A percentile compares a stretch with the other conserved stretches of the same genome.
phyloP scores from a whole-genome alignment of 2,113 vertebrate species.

The Sigmodon hispidus region DNA sequence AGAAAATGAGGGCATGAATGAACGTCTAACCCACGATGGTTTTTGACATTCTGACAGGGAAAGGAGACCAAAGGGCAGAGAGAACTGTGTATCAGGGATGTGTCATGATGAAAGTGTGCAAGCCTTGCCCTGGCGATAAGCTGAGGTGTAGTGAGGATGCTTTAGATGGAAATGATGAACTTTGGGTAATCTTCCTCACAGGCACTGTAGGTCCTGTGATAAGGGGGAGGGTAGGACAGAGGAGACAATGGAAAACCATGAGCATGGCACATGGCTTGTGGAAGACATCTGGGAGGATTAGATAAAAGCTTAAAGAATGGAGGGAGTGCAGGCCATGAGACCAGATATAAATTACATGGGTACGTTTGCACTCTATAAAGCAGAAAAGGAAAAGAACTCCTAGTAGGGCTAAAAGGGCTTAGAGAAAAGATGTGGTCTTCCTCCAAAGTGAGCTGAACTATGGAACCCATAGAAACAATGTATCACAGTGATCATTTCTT shows the following conservation, averaged over 20 bases:
- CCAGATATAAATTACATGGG: neutral
- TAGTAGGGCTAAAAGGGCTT: neutral
- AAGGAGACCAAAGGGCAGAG: neutral
- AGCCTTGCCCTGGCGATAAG: neutral
- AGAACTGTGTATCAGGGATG: neutral
- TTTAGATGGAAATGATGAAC: neutral
- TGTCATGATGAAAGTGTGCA: neutral
- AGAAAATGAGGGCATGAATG: neutral
- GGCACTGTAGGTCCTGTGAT: neutral
- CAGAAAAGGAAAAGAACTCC: neutral
- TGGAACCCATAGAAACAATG: neutral
- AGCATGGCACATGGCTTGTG: rapidly evolving
- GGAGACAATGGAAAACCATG: neutral
- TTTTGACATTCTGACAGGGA: neutral
- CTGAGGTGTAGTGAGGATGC: neutral
- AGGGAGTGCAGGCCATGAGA: neutral
- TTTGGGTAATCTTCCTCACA: neutral
- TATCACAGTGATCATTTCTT: neutral
- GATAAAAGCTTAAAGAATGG: neutral
- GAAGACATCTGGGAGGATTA: neutral
- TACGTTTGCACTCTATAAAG: neutral
- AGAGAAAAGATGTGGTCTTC: neutral
- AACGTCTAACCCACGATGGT: neutral
- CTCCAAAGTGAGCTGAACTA: neutral
- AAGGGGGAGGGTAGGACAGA: neutral